These are phyloP conservation scores for Puffinus mauretanicus DNA, from an alignment of 2,113 vertebrate genomes.

Conservation along the genomic window DNA sequence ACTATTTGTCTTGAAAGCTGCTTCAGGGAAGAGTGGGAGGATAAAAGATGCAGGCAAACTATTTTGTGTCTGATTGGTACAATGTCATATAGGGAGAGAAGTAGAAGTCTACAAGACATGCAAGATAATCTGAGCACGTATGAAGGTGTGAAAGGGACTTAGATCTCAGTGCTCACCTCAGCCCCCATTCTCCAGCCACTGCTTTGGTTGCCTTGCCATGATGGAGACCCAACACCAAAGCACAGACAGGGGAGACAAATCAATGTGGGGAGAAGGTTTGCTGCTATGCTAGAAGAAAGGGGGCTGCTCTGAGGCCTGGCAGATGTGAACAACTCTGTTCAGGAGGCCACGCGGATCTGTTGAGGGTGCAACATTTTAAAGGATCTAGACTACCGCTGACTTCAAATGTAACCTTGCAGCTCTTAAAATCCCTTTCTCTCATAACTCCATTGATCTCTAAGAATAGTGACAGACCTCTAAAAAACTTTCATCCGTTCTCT, in stretches of 20 bases:
- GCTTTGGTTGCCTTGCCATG: neutral
- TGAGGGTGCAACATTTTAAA: neutral
- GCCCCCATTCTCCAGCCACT: neutral
- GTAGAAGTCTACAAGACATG: neutral
- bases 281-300: neutral
- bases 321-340: neutral
- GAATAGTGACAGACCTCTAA: neutral
- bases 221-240: neutral
- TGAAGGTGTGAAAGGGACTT: neutral
- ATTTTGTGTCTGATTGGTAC: neutral
- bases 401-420: neutral
- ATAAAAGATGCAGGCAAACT: neutral
- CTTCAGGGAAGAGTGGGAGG: neutral
- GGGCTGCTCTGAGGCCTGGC: neutral
- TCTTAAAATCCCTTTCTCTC: neutral
- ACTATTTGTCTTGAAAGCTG: neutral
- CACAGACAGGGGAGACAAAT: neutral
- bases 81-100: neutral
- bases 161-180: accelerated
- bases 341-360: neutral
- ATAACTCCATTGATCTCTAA: neutral
- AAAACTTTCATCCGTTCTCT: neutral
- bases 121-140: neutral
- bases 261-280: neutral
- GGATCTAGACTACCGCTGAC: neutral